phyloP scores from a whole-genome alignment of 2,113 vertebrate genomes.

The Anguilla japonica region DNA sequence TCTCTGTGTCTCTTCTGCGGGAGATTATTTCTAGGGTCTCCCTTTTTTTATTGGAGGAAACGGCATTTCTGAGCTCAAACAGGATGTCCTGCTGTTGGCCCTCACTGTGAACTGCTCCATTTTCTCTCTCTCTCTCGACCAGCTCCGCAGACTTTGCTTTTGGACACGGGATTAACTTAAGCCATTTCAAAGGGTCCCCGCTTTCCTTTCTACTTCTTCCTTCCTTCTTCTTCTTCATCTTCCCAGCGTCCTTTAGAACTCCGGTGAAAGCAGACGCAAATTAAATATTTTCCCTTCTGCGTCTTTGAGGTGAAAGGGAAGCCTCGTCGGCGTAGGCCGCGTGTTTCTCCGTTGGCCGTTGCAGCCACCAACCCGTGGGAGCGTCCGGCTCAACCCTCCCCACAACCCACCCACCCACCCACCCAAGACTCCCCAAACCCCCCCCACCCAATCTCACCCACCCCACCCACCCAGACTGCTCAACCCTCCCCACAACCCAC shows the following conservation, averaged over 20 bases:
- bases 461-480: no score
- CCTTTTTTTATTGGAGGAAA: conserved; percentile 73
- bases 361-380: conserved; percentile 10
- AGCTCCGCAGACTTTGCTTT: conserved; percentile 34
- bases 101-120: conserved; percentile 60
- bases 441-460: no score
- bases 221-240: conserved; percentile 36
- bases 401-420: not conserved
- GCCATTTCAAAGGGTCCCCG: conserved; percentile 43
- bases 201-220: conserved; percentile 29
- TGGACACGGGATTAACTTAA: conserved; percentile 68
- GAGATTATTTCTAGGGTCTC: conserved; percentile 70
- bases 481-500: no score
- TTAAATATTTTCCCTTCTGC: conserved; percentile 34
- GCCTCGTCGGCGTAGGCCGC: not conserved
- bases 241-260: conserved; percentile 39
- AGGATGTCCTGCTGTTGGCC: conserved; percentile 77
- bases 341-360: not conserved
- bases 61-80: conserved; percentile 78
- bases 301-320: not conserved
- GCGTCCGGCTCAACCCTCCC: conserved; percentile 2
- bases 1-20: conserved; percentile 70
- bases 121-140: not conserved
- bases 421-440: no score
- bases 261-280: conserved; percentile 40